Percentiles rank a stretch among this genome's conserved stretches.
Conservation (phyloP, 2,888 invertebrate species). For the Cancer borealis region DNA sequence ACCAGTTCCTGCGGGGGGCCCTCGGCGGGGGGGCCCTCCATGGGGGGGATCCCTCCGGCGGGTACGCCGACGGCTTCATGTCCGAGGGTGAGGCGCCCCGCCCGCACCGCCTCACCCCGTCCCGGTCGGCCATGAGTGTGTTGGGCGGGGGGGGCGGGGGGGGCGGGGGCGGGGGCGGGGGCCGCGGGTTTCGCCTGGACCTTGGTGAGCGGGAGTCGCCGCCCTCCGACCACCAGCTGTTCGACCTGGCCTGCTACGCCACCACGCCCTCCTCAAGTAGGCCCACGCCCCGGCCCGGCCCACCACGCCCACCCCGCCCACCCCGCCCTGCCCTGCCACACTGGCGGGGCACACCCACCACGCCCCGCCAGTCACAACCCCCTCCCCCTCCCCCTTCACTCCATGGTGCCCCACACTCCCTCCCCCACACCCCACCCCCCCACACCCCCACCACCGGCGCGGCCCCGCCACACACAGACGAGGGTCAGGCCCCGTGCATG, state of each 20-base stretch:
- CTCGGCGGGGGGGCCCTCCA: slow-evolving; percentile 78
- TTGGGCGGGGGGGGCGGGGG: slow-evolving; percentile 70
- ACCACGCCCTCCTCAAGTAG: slow-evolving; percentile 96
- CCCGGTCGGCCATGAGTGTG: slow-evolving; percentile 75
- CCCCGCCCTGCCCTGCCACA: slow-evolving; percentile 54
- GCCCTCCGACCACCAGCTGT: slow-evolving; percentile 95
- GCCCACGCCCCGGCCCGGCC: slow-evolving; percentile 79
- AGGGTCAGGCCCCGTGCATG: slow-evolving; percentile 25
- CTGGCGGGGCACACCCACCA: slow-evolving; percentile 60
- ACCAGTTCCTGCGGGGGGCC: slow-evolving; percentile 80
- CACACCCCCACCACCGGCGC: not conserved
- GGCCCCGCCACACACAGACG: slow-evolving; percentile 25
- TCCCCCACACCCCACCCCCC: not conserved
- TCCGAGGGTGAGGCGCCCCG: slow-evolving; percentile 79
- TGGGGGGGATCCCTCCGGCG: slow-evolving; percentile 69
- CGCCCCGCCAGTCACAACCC: slow-evolving; percentile 59
- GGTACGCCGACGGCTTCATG: slow-evolving; percentile 78
- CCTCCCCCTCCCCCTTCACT: not conserved
- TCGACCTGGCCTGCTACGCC: slow-evolving; percentile 97
- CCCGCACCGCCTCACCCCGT: slow-evolving; percentile 76
- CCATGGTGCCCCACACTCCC: not conserved
- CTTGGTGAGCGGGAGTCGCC: slow-evolving; percentile 84
- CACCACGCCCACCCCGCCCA: slow-evolving; percentile 67
- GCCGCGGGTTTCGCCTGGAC: slow-evolving; percentile 74
- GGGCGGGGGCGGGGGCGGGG: slow-evolving; percentile 65